Base-by-base conservation (phyloP, 1,140 invertebrate genomes). In the Prorops nasuta region DNA sequence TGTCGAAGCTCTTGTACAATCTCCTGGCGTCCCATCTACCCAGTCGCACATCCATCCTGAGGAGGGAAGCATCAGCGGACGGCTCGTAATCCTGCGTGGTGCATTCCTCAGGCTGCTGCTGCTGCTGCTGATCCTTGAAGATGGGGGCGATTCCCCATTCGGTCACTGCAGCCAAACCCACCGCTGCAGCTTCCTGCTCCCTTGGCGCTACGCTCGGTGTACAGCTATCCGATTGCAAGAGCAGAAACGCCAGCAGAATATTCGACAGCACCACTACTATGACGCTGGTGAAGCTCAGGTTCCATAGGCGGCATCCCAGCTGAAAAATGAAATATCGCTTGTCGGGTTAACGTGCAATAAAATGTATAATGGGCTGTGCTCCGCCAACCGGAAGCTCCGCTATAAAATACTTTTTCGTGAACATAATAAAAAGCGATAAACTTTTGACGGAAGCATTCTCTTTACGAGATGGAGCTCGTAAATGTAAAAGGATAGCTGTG, bases 21-120 rank as follows among this genome's bases (percentile, higher is more conserved):
- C 84, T 77, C 6, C 81, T 80, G 17, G 80, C 79, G 51, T 92
- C 89, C 86, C 86, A 91, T 44, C 87, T 77, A 0, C 89, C 89
- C 1, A 86, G 76, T 3, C 78, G 77, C 2, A 89, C 62, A 57
- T 89, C 82, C 14, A 90, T 62, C 54, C 79, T 79, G 1, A 78
- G 77, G 12, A 81, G 78, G 1, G 80, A 80, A 46, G 80, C 76
- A 48, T 75, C 73, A 35, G 66, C 56, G 31, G 54, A 8, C 44
- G 56, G 20, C 38, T 74, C 20, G 60, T 79, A 64, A 42, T 61
- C 56, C 17, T 66, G 65, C 15, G 77, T 74, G 9, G 68, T 44
- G 75, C 4, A 76, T 60, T 63, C 76, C 31, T 17, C 22, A 44
- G 46, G 43, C 20, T 52, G 60, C 28, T 22, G 35, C 14, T 54